Conservation (phyloP, 2,797 vertebrate genomes). For the Onychomys torridus region DNA sequence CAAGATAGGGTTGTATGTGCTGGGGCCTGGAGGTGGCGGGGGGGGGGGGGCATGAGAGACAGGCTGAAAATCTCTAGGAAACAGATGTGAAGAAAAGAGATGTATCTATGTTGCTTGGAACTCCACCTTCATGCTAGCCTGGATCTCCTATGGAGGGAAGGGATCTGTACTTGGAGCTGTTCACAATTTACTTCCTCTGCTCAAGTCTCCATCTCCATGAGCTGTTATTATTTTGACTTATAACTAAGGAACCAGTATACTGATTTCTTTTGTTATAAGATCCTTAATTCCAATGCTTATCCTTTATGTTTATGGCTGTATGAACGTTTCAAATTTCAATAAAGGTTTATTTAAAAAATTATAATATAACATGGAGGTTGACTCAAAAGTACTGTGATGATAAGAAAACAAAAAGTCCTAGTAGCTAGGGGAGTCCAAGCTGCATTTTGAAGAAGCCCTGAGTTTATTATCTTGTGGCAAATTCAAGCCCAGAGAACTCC, state of each 20-base stretch:
- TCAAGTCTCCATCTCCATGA: background rate
- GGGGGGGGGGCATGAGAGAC: background rate
- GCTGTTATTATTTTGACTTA: conserved; percentile 9
- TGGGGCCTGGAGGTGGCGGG: fast-evolving
- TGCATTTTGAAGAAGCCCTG: background rate
- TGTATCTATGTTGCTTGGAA: background rate
- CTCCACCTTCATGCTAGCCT: background rate
- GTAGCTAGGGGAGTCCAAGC: too few species aligned
- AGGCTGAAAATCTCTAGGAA: background rate
- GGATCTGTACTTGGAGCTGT: background rate
- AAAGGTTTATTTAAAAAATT: too few species aligned
- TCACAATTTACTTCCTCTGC: background rate
- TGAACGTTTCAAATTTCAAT: background rate
- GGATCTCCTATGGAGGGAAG: background rate
- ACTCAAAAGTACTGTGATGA: background rate
- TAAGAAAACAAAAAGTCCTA: background rate
- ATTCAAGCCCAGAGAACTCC: background rate
- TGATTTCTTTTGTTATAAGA: background rate
- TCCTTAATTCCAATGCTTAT: background rate
- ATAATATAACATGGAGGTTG: background rate
- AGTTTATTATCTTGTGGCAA: background rate
- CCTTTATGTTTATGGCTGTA: background rate
- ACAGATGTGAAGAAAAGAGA: background rate
- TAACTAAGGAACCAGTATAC: background rate
- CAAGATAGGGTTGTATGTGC: background rate